phyloP scores from a whole-genome alignment of 1,140 invertebrate genomes.

The Pinna nobilis region DNA sequence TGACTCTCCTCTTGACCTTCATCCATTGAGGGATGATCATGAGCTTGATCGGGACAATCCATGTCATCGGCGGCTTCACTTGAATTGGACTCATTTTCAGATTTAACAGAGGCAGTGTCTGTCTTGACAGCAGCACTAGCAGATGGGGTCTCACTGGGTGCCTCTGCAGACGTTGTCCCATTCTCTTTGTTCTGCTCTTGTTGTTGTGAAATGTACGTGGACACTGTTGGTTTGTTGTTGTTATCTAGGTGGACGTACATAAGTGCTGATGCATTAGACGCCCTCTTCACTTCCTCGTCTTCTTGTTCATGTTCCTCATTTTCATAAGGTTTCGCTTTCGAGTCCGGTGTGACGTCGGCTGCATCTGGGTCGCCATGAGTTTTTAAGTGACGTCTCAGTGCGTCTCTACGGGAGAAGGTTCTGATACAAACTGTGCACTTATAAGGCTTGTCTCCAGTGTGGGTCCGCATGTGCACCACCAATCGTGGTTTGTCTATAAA shows the following conservation, averaged over 20 bases:
- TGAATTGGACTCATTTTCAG: neutral
- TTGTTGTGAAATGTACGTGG: neutral
- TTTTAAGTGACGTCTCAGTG: neutral
- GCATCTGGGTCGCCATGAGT: neutral
- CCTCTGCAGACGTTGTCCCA: neutral
- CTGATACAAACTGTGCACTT: slow-evolving; percentile 48
- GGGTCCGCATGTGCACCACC: slow-evolving; percentile 30
- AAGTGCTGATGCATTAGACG: too few relatives aligned
- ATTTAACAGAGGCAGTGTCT: neutral
- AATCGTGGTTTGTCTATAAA: slow-evolving; percentile 81
- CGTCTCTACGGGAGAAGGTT: slow-evolving; percentile 79
- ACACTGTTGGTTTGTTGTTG: neutral
- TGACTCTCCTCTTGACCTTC: neutral
- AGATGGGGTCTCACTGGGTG: neutral
- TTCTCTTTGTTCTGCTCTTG: neutral
- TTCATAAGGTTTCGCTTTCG: neutral
- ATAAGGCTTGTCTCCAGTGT: slow-evolving; percentile 53
- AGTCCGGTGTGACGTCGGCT: neutral
- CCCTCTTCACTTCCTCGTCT: neutral
- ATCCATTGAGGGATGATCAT: neutral
- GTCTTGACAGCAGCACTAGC: too few relatives aligned
- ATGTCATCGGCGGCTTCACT: neutral
- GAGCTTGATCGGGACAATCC: neutral
- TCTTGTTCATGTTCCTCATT: neutral
- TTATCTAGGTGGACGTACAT: slow-evolving; percentile 14